Evolutionary conservation across 2,113 vertebrate species (phyloP).

Genomic region (Megaptera novaeangliae): DNA sequence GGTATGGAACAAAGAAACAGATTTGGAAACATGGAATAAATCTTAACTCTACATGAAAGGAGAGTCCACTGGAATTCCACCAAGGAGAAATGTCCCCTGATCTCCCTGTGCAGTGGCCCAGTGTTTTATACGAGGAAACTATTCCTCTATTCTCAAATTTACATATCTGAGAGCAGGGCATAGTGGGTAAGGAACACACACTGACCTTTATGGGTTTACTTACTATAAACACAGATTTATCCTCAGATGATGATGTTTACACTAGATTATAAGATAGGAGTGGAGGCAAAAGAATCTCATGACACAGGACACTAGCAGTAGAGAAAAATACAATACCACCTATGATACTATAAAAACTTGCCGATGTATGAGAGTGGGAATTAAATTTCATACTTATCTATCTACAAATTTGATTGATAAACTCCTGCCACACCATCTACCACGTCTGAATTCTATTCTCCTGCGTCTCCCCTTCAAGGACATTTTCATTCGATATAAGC

Average conservation of each 20-base stretch:
- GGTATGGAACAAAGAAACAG: neutral
- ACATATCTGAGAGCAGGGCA: neutral
- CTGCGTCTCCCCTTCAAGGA: neutral
- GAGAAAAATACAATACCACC: neutral
- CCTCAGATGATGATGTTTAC: neutral
- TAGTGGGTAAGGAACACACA: neutral
- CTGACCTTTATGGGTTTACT: neutral
- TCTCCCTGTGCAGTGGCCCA: neutral
- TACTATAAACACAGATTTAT: neutral
- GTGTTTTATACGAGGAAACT: neutral
- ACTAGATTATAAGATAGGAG: neutral
- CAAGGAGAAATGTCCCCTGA: neutral
- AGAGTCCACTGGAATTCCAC: neutral
- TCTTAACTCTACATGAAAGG: neutral
- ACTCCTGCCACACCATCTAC: neutral
- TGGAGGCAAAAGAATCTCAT: neutral
- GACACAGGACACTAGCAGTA: neutral
- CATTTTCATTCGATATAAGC: conserved; percentile 38
- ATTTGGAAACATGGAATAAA: neutral
- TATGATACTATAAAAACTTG: neutral
- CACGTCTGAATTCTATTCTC: neutral
- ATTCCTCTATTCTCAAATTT: neutral
- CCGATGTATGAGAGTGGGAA: neutral
- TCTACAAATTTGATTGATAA: conserved; percentile 18
- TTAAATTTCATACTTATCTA: conserved; percentile 13